Conservation (phyloP, 2,113 vertebrate species). For the Orcinus orca region DNA sequence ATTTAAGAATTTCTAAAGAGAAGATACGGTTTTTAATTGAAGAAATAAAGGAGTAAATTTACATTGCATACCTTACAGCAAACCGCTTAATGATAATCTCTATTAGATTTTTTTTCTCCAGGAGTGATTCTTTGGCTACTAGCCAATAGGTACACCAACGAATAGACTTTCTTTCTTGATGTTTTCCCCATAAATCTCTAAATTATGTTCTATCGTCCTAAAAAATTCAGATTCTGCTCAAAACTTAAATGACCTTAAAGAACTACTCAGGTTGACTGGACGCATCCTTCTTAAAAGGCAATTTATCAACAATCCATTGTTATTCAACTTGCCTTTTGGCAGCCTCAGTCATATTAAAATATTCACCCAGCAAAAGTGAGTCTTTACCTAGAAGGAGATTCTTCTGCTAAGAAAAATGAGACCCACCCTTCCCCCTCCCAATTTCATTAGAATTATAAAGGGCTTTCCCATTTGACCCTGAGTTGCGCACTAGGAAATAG, state of each 20-base stretch:
- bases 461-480: neutral
- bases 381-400: neutral
- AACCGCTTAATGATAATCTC: neutral
- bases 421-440: neutral
- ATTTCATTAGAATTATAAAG: neutral
- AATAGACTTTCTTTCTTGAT: neutral
- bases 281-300: neutral
- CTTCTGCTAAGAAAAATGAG: neutral
- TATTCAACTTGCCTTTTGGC: neutral
- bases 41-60: neutral
- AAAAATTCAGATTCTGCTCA: neutral
- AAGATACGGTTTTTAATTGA: neutral
- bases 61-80: neutral
- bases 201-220: neutral
- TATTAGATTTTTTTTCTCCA: neutral
- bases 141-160: too few relatives aligned
- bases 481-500: neutral
- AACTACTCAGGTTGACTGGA: neutral
- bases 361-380: neutral
- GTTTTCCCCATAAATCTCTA: neutral
- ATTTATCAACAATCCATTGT: neutral
- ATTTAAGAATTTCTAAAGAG: conserved; percentile 13
- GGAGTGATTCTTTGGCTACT: neutral
- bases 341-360: neutral
- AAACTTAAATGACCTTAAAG: neutral